These are phyloP conservation scores for Hoplostethus atlanticus DNA, from an alignment of 2,797 vertebrate genomes.

Conservation along the genomic window DNA sequence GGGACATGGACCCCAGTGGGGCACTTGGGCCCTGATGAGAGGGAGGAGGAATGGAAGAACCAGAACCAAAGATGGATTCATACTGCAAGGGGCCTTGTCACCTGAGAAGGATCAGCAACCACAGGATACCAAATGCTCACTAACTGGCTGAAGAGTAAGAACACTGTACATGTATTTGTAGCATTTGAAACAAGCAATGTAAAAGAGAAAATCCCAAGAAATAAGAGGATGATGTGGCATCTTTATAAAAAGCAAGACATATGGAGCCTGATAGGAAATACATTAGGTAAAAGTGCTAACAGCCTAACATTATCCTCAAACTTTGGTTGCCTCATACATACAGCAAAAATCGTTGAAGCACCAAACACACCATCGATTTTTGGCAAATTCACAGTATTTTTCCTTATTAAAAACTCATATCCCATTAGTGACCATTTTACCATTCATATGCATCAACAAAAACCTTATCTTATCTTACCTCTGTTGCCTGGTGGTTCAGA, in stretches of 20 bases:
- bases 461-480: slow-evolving; percentile 59
- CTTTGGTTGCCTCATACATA: too few species aligned
- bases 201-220: not conserved
- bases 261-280: not conserved
- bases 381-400: not conserved
- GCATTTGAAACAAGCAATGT: not conserved
- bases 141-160: not conserved
- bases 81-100: slow-evolving; percentile 41
- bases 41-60: slow-evolving; percentile 65
- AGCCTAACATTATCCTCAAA: too few species aligned
- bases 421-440: not conserved
- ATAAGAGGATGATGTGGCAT: not conserved
- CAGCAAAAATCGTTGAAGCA: too few species aligned
- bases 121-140: not conserved
- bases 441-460: not conserved
- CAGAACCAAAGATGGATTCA: slow-evolving; percentile 66
- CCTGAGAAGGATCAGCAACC: slow-evolving; percentile 40
- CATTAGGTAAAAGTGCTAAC: not conserved
- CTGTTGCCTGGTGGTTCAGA: slow-evolving; percentile 29
- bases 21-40: slow-evolving; percentile 78
- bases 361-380: not conserved
- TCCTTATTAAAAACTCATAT: not conserved
- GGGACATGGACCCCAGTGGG: slow-evolving; percentile 86
- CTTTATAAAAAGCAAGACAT: too few species aligned
- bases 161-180: not conserved